Evolutionary conservation across 1,140 invertebrate species (phyloP), one percentile per base, ranked within the genome.

Genomic region (Brachionus calyciflorus): DNA sequence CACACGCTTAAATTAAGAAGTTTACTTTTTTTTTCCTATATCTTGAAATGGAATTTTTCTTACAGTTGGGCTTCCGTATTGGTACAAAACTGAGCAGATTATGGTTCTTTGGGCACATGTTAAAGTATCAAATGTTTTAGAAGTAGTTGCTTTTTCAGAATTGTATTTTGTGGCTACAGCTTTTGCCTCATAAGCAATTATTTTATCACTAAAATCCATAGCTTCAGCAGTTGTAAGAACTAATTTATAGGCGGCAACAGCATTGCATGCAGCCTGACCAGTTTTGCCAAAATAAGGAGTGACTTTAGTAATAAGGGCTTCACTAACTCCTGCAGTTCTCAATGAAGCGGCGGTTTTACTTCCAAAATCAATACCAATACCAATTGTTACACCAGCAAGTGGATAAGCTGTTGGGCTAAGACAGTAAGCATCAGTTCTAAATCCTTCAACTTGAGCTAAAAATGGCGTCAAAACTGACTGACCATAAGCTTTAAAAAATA

Each of bases 31-130:
- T n/a, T n/a, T n/a, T n/a, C n/a, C n/a, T 6, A 28, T 14, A 28
- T 55, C 28, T 12, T 2, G n/a, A 55, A 55, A 26, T 10, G n/a
- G 1, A 3, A 26, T 12, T 5, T 28, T 26, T 26, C n/a, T 55
- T 55, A 55, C 51, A 55, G 51, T 55, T 28, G 51, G 51, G 28
- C 51, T 55, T 26, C 51, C 51, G 51, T 55, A 55, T 55, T 55
- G 51, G 14, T 55, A 55, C 21, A 55, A 55, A 10, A 55, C 51
- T 55, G 51, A 55, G 21, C 51, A 24, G 24, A 55, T 55, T 24
- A 55, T 21, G 1, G 51, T 55, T 55, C 51, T 55, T 55, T 55
- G 51, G 26, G 51, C 51, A 55, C 51, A 55, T 24, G 51, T 55
- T 24, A 55, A 26, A 24, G 51, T 2, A 24, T 55, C 51, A 55